phyloP scores from a whole-genome alignment of 2,797 vertebrate species.

The Mormyrus hasselquistii region DNA sequence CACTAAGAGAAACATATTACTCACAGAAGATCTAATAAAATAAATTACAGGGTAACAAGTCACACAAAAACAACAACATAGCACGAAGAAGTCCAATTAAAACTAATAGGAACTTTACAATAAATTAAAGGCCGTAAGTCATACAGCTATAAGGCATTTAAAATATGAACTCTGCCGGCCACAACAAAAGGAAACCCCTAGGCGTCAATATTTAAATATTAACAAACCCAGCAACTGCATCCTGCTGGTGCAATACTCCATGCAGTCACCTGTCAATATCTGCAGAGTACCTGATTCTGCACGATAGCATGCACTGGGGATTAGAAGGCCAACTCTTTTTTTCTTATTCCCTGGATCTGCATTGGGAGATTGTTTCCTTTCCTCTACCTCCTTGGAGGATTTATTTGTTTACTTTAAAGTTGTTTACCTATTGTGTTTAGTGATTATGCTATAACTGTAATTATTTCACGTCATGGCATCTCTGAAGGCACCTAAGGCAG shows the following conservation, averaged over 20 bases:
- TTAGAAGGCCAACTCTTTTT: background rate
- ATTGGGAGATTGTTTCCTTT: background rate
- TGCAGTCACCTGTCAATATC: background rate
- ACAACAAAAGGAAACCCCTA: background rate
- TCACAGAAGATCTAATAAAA: background rate
- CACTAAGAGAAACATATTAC: background rate
- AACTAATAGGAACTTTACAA: background rate
- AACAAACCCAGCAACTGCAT: background rate
- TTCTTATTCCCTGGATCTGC: background rate
- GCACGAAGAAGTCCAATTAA: background rate
- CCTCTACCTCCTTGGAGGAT: background rate
- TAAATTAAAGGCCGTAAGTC: background rate
- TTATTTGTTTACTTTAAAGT: background rate
- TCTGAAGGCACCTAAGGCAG: background rate
- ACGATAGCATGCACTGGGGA: background rate
- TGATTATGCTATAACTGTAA: background rate
- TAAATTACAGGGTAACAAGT: background rate
- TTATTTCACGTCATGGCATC: background rate
- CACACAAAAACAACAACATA: background rate
- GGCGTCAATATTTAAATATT: background rate
- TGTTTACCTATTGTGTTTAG: background rate
- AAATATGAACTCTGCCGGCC: background rate
- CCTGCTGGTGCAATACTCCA: background rate
- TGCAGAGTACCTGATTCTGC: background rate
- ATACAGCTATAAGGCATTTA: background rate